These are phyloP conservation scores for Oegoconia quadripuncta DNA, from an alignment of 2,888 invertebrate genomes.

Conservation along the genomic window DNA sequence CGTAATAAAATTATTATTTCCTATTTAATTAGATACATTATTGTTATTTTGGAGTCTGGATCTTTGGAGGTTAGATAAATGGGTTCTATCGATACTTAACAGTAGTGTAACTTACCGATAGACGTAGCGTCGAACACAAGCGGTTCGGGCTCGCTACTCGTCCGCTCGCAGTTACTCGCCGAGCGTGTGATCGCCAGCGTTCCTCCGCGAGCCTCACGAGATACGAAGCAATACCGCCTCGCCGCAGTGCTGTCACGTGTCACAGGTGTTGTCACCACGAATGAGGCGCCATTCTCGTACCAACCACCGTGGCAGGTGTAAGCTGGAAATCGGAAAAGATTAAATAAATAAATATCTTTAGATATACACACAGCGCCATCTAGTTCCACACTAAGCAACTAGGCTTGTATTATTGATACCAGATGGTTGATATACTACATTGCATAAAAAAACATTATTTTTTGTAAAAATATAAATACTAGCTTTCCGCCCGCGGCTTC, in stretches of 20 bases:
- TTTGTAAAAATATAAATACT: too few species aligned
- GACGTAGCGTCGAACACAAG: conserved; percentile 85
- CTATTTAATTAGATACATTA: too few species aligned
- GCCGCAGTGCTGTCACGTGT: conserved; percentile 83
- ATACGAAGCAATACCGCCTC: conserved; percentile 87
- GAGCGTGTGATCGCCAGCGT: conserved; percentile 80
- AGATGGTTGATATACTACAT: too few species aligned
- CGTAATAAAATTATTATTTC: too few species aligned
- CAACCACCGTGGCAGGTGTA: conserved; percentile 94
- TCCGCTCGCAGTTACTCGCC: conserved; percentile 82
- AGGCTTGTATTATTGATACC: too few species aligned
- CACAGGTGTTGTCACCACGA: conserved; percentile 89
- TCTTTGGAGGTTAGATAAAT: too few species aligned
- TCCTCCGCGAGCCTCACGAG: conserved; percentile 77
- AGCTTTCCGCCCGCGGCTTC: too few species aligned
- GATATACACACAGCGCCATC: too few species aligned
- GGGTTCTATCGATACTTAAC: too few species aligned
- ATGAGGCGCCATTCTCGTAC: conserved; percentile 92
- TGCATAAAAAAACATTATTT: too few species aligned
- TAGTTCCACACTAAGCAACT: too few species aligned
- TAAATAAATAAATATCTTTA: background rate
- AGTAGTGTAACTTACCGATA: conserved; percentile 67
- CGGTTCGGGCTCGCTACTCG: conserved; percentile 62
- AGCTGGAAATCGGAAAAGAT: conserved; percentile 72
- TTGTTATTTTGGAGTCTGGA: too few species aligned